Evolutionary conservation across 2,113 vertebrate species (phyloP), one percentile per base, ranked within the genome.

Genomic region (Turdus rufiventris): DNA sequence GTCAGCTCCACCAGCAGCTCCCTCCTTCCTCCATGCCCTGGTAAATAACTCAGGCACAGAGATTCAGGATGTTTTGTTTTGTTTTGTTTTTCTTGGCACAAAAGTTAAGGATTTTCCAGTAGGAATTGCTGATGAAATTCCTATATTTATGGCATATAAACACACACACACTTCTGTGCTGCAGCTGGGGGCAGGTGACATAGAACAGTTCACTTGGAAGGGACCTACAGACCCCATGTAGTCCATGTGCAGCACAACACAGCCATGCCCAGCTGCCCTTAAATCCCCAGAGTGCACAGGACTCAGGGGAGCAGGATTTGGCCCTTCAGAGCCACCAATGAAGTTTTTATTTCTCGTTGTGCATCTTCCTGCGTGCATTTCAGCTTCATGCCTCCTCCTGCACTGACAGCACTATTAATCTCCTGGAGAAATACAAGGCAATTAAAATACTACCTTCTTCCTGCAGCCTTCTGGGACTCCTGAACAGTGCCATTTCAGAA

Each of bases 381-480:
- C 87, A 91, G 53, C 63, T 95, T 88, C 7, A 9, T 62, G 77
- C 85, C 93, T 83, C 57, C 65, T 91, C 50, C 48, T 5, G 29
- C 8, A 5, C 36, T 92, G 88, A 96, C 91, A 48, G 63, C 5
- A 2, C 91, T 94, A 94, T 96, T 96, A 72, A 95, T 91, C 60
- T 94, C 84, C 57, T 85, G 18, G 50, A 95, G 73, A 93, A 93
- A 95, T 83, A 82, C 21, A 93, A 92, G 83, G 42, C 85, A 92
- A 95, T 94, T 97, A 94, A 95, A 95, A 92, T 66, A 96, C 62
- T 96, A 96, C 58, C 77, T 74, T 90, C n/a, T 91, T 94, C 76
- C 60, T 93, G 56, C 82, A 85, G 31, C 57, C 81, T 87, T 79
- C 68, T 91, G 91, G 29, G 96, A 93, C 66, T 48, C 76, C 45